Percentiles rank a stretch among this genome's conserved stretches.
Evolutionary conservation across 2,113 vertebrate species (phyloP).

Genomic region (Dipodomys stephensi): DNA sequence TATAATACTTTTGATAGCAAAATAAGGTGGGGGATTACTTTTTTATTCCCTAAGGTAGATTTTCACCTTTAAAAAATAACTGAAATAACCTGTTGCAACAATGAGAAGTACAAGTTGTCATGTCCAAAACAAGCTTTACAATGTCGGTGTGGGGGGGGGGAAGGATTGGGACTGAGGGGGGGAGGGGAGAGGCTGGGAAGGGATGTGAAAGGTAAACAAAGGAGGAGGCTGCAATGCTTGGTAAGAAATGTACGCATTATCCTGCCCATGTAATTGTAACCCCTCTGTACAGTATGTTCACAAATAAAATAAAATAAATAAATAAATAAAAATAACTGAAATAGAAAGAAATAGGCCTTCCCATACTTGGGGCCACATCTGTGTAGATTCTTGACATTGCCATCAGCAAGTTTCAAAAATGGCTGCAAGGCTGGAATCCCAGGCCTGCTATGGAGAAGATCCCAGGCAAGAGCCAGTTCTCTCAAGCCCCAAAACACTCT

Average conservation of each 20-base stretch:
- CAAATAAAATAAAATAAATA: too few species aligned
- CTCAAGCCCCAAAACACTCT: background rate
- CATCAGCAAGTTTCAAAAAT: background rate
- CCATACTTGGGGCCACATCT: background rate
- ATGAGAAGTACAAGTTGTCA: too few species aligned
- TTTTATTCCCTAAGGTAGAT: background rate
- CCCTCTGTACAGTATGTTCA: too few species aligned
- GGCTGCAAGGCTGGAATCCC: background rate
- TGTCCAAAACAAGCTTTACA: too few species aligned
- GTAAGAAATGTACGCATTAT: too few species aligned
- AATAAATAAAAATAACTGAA: constrained; percentile 21
- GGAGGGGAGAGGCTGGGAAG: too few species aligned
- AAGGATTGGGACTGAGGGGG: too few species aligned
- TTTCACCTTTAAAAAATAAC: constrained; percentile 42
- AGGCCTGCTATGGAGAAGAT: background rate
- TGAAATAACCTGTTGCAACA: too few species aligned
- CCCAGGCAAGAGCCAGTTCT: background rate
- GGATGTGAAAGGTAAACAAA: too few species aligned
- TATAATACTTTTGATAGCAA: constrained; percentile 42
- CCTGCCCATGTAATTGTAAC: too few species aligned
- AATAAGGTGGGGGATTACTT: background rate
- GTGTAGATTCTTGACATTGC: background rate
- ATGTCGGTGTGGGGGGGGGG: too few species aligned
- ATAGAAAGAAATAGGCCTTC: background rate
- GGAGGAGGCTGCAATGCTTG: too few species aligned